Evolutionary conservation across 1,140 invertebrate species (phyloP).

Genomic region (Calycopis cecrops): DNA sequence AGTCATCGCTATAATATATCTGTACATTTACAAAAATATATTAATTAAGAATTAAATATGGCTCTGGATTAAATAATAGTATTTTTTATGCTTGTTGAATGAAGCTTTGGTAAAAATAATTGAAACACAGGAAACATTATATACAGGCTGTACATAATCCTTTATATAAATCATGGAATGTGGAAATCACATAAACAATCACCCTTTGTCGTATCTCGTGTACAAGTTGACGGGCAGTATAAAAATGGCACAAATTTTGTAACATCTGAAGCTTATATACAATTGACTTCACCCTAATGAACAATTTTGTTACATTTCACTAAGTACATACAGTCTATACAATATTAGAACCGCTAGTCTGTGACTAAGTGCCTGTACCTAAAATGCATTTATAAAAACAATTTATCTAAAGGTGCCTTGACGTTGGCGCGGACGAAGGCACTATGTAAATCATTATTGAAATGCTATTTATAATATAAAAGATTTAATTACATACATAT

Average conservation of each 20-base stretch:
- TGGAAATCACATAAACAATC: slow-evolving; percentile 29
- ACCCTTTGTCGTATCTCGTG: slow-evolving; percentile 5
- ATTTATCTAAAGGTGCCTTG: neutral
- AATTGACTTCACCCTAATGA: neutral
- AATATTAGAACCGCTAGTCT: slow-evolving; percentile 3
- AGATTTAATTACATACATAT: no score
- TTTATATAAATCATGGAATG: slow-evolving; percentile 28
- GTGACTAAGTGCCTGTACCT: slow-evolving; percentile 7
- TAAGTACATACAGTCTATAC: slow-evolving; percentile 8
- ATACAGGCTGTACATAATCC: slow-evolving; percentile 16
- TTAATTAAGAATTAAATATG: slow-evolving; percentile 52
- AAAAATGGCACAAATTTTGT: slow-evolving; percentile 52
- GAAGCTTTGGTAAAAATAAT: slow-evolving; percentile 33
- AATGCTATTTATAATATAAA: neutral
- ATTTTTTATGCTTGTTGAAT: slow-evolving; percentile 34
- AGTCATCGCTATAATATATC: slow-evolving; percentile 26
- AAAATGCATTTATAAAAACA: neutral
- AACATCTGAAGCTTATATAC: slow-evolving; percentile 17
- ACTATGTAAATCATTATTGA: neutral
- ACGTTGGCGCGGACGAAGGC: neutral
- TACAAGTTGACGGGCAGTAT: slow-evolving; percentile 11
- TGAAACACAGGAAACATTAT: slow-evolving; percentile 15
- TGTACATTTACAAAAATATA: slow-evolving; percentile 65
- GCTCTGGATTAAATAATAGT: slow-evolving; percentile 39
- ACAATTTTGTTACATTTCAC: neutral